These are phyloP conservation scores for Parnassius glacialis DNA, from an alignment of 2,888 invertebrate genomes.

Conservation along the genomic window DNA sequence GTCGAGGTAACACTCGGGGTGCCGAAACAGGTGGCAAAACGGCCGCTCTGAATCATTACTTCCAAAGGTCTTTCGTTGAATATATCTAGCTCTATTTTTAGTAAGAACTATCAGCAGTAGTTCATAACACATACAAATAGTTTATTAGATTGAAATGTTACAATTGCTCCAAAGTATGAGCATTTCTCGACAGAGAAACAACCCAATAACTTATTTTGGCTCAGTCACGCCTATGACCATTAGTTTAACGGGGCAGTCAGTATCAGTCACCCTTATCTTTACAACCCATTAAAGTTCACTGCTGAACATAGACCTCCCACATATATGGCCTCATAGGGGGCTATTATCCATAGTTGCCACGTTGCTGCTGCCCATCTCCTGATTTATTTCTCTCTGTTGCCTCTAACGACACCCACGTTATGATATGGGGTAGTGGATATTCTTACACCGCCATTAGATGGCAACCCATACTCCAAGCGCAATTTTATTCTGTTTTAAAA, in stretches of 20 bases:
- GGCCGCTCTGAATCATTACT: not conserved
- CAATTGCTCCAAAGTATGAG: not conserved
- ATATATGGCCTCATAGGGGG: too few relatives aligned
- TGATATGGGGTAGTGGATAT: too few relatives aligned
- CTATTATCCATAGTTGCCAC: too few relatives aligned
- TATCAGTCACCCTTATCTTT: not conserved
- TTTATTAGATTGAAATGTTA: not conserved
- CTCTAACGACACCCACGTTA: too few relatives aligned
- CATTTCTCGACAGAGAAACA: too few relatives aligned
- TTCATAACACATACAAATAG: not conserved
- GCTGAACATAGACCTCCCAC: too few relatives aligned
- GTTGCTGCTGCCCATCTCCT: too few relatives aligned
- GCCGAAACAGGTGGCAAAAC: not conserved
- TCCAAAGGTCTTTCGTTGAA: not conserved
- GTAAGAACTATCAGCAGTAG: not conserved
- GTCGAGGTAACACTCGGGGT: not conserved
- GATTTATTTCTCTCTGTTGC: too few relatives aligned
- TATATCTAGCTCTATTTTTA: not conserved
- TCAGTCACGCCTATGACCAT: not conserved
- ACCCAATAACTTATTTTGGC: too few relatives aligned
- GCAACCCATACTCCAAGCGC: not conserved
- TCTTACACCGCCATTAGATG: not conserved
- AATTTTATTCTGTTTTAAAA: not conserved
- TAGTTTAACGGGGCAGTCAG: not conserved
- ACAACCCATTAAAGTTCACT: too few relatives aligned